These are phyloP conservation scores for Cenopis cana DNA, from an alignment of 2,888 invertebrate species.

Conservation along the genomic window DNA sequence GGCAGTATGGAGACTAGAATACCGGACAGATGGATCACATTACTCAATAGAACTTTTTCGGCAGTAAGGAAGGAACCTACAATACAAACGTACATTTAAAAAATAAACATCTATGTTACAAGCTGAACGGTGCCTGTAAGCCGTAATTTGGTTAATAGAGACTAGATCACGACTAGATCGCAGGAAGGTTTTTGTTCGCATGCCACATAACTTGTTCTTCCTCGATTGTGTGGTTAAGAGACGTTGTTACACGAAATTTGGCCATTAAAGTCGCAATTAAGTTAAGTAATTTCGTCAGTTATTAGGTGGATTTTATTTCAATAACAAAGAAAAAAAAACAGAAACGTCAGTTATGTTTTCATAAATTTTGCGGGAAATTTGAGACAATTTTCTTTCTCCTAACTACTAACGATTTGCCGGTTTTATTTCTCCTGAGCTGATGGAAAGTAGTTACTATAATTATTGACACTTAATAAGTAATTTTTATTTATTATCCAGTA, in stretches of 20 bases:
- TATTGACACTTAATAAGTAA: too few relatives aligned
- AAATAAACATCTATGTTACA: constrained; percentile 21
- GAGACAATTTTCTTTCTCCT: not conserved
- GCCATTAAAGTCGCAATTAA: constrained; percentile 1
- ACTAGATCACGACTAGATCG: constrained; percentile 53
- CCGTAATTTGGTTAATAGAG: constrained; percentile 31
- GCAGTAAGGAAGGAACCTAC: not conserved
- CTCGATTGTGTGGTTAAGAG: constrained; percentile 43
- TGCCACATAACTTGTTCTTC: constrained; percentile 48
- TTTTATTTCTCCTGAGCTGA: too few relatives aligned
- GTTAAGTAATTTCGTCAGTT: not conserved
- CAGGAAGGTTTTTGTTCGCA: constrained; percentile 52
- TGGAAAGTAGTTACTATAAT: too few relatives aligned
- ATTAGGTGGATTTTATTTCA: too few relatives aligned
- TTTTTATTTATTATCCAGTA: too few relatives aligned
- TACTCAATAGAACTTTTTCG: too few relatives aligned
- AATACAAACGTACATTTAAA: constrained; percentile 1
- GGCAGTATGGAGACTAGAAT: not conserved
- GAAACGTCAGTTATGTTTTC: too few relatives aligned
- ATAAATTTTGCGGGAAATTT: not conserved
- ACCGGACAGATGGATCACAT: too few relatives aligned
- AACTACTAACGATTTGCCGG: too few relatives aligned
- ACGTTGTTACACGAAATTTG: constrained; percentile 15
- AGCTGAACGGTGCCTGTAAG: constrained; percentile 18
- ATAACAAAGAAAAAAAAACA: too few relatives aligned